Evolutionary conservation across 2,888 invertebrate genomes (phyloP).

Genomic region (Leptura quadrifasciata): DNA sequence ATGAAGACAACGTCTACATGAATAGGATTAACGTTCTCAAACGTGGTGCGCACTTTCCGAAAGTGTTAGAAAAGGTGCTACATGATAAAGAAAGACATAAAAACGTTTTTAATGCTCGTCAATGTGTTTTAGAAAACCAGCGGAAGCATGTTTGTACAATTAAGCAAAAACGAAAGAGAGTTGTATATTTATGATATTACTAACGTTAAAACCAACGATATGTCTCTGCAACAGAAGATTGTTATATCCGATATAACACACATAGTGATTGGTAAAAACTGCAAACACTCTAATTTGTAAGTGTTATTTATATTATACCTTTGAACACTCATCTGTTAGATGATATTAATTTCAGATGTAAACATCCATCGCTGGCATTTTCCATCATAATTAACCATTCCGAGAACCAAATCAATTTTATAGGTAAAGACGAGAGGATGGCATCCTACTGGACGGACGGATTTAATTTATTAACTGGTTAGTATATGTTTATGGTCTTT

Average conservation of each 20-base stretch:
- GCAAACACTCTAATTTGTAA: constrained; percentile 67
- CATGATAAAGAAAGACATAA: too few species aligned
- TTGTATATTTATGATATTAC: constrained; percentile 57
- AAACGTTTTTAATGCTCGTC: neutral
- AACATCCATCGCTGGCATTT: constrained; percentile 65
- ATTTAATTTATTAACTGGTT: constrained; percentile 67
- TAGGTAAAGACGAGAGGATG: constrained; percentile 65
- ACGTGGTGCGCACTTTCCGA: constrained; percentile 66
- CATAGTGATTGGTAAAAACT: constrained; percentile 68
- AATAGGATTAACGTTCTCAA: constrained; percentile 66
- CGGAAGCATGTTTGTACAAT: constrained; percentile 59
- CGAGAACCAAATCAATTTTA: constrained; percentile 65
- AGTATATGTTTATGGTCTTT: too few species aligned
- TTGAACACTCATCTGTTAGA: neutral
- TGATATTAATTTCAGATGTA: constrained; percentile 55
- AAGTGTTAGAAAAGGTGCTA: constrained; percentile 67
- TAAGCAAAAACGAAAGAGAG: constrained; percentile 61
- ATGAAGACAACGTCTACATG: constrained; percentile 62
- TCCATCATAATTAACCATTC: constrained; percentile 66
- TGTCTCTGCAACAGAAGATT: constrained; percentile 52
- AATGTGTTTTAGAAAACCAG: constrained; percentile 59
- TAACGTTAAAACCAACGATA: constrained; percentile 50
- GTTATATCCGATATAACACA: constrained; percentile 65
- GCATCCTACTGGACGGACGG: constrained; percentile 70
- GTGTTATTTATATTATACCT: constrained; percentile 40